Evolutionary conservation across 2,797 vertebrate genomes (phyloP).

Genomic region (Agapornis canus): DNA sequence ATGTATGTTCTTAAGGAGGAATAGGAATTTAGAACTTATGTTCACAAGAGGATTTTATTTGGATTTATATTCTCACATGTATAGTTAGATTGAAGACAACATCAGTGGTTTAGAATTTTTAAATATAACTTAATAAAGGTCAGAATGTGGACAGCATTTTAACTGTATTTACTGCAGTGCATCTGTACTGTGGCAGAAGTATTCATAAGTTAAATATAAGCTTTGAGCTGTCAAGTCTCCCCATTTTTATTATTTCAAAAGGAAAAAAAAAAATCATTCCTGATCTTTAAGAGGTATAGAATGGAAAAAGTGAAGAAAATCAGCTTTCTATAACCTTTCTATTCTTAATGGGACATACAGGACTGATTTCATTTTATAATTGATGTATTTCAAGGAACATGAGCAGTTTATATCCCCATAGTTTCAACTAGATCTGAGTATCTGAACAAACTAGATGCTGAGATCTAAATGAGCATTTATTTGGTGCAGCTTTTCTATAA

Average conservation of each 20-base stretch:
- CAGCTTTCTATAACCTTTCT: neutral
- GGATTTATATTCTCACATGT: neutral
- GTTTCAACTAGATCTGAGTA: neutral
- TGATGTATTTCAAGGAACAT: neutral
- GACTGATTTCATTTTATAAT: neutral
- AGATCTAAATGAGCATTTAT: neutral
- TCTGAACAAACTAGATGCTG: neutral
- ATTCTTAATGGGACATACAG: neutral
- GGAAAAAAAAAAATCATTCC: neutral
- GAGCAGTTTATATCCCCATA: neutral
- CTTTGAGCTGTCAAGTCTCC: neutral
- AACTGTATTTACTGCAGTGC: neutral
- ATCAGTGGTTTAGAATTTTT: neutral
- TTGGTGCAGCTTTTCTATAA: neutral
- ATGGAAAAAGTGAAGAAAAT: neutral
- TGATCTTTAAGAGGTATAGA: neutral
- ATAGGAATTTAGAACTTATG: neutral
- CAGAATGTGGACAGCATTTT: neutral
- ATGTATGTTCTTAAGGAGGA: fast-evolving
- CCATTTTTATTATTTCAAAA: neutral
- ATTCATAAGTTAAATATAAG: neutral
- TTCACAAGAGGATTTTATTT: neutral
- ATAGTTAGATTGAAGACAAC: neutral
- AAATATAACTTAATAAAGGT: neutral
- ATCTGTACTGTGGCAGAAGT: neutral